Percentiles rank a stretch among this genome's conserved stretches.
phyloP scores from a whole-genome alignment of 2,797 vertebrate species.

The Cygnus olor region DNA sequence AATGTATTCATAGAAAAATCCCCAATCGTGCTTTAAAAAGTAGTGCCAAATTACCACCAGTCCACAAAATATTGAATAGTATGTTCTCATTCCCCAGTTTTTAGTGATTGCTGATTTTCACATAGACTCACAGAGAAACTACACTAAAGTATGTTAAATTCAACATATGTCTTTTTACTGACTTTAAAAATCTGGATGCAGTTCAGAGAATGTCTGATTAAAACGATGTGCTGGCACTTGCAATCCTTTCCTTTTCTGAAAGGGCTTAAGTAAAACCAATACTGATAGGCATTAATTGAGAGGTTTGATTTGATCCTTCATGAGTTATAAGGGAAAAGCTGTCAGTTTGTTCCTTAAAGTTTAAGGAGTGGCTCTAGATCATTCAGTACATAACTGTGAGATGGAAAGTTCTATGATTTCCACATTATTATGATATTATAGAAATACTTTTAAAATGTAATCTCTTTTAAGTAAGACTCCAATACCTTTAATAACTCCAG shows the following conservation, averaged over 20 bases:
- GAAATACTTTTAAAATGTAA: too few species aligned
- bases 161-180: background rate
- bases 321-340: background rate
- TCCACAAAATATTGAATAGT: background rate
- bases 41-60: background rate
- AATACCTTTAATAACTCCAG: background rate
- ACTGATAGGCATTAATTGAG: background rate
- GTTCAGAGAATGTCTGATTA: background rate
- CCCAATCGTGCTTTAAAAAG: background rate
- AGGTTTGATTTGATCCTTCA: background rate
- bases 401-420: background rate
- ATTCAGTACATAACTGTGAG: background rate
- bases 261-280: background rate
- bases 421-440: background rate
- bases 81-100: background rate
- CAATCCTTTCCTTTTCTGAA: background rate
- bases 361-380: background rate
- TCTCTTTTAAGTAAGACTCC: background rate
- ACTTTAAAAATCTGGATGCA: background rate
- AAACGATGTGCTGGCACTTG: background rate
- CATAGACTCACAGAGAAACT: background rate
- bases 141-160: background rate
- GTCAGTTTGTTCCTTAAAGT: background rate
- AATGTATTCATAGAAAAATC: background rate
- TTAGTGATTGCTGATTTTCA: background rate